These are phyloP conservation scores for Olivierus martensii DNA, from an alignment of 1,140 invertebrate genomes.

Conservation along the genomic window DNA sequence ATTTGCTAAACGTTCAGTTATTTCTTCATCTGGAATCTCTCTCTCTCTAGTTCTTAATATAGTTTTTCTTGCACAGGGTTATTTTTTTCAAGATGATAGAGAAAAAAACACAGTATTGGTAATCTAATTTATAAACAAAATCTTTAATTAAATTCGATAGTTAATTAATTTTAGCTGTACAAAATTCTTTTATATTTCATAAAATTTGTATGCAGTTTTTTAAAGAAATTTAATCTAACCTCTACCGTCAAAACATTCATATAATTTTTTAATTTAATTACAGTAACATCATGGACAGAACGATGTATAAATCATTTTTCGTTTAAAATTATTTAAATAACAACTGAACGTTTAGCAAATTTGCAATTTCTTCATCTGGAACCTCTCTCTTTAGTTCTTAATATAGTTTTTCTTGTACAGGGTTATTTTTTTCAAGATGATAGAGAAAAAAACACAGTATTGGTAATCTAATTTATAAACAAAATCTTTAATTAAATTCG, in stretches of 20 bases:
- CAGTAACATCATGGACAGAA: no score
- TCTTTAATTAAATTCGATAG: no score
- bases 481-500: no score
- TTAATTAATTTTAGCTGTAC: no score
- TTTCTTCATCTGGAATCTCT: constrained; percentile 39
- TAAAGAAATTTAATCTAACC: no score
- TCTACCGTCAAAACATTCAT: no score
- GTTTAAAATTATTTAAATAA: no score
- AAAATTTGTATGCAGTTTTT: no score
- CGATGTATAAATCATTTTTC: no score
- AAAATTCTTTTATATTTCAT: no score
- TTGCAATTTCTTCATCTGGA: constrained; percentile 41
- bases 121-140: constrained; percentile 47
- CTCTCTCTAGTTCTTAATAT: constrained; percentile 53
- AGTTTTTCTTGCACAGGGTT: constrained; percentile 52
- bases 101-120: constrained; percentile 67
- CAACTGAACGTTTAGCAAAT: no score
- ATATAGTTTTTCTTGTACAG: constrained; percentile 54
- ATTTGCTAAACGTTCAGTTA: constrained; percentile 47
- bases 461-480: constrained; percentile 54
- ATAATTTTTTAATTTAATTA: no score
- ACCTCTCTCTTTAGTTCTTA: constrained; percentile 54
- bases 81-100: constrained; percentile 57
- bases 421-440: constrained; percentile 49
- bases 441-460: constrained; percentile 68